Evolutionary conservation across 2,797 vertebrate genomes (phyloP).

Genomic region (Peromyscus aztecus): DNA sequence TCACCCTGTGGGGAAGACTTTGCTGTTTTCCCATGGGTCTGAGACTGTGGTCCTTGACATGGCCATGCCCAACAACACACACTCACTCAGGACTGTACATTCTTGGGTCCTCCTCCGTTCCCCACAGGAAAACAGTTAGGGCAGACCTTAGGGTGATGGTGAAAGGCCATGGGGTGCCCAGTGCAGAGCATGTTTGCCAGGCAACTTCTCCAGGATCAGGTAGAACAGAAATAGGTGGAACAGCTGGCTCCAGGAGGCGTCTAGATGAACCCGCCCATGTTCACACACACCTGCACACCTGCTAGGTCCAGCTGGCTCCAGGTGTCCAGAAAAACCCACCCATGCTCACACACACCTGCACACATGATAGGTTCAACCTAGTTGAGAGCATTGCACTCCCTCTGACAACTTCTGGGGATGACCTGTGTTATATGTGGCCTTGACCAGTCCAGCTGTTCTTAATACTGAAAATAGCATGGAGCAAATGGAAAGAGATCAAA

Average conservation of each 20-base stretch:
- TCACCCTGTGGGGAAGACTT: not conserved
- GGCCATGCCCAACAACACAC: not conserved
- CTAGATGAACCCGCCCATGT: not conserved
- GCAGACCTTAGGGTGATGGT: not conserved
- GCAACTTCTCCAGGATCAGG: not conserved
- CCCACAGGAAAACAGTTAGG: not conserved
- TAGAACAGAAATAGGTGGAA: not conserved
- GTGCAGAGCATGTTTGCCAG: not conserved
- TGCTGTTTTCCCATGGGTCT: not conserved
- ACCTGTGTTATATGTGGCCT: conserved; percentile 95
- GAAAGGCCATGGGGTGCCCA: not conserved
- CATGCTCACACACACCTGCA: not conserved
- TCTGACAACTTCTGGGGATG: not conserved
- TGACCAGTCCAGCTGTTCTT: conserved; percentile 94
- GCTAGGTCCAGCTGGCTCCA: no score
- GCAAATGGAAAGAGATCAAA: conserved; percentile 85
- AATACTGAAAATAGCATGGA: conserved; percentile 96
- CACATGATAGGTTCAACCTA: not conserved
- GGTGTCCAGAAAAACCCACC: not conserved
- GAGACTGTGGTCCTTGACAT: not conserved
- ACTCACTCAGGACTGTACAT: not conserved
- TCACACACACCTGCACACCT: not conserved
- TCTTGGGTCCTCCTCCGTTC: not conserved
- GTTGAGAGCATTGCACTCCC: not conserved
- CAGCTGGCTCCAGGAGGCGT: not conserved